These are phyloP conservation scores for Melieria omissa DNA, from an alignment of 2,888 invertebrate genomes.

Conservation along the genomic window DNA sequence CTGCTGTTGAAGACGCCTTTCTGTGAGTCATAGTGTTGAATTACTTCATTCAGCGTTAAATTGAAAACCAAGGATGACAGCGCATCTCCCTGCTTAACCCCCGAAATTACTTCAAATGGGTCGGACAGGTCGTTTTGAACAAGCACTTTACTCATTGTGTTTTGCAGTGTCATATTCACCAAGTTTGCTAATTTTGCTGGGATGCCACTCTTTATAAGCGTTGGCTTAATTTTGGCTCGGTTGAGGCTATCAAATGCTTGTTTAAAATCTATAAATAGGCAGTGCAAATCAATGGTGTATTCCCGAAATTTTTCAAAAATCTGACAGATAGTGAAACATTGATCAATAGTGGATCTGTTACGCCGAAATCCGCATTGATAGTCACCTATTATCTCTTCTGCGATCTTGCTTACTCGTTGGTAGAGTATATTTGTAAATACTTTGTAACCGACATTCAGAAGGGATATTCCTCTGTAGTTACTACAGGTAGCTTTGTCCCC, in stretches of 20 bases:
- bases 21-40: neutral
- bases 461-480: slow-evolving; percentile 19
- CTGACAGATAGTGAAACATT: slow-evolving; percentile 23
- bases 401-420: slow-evolving; percentile 18
- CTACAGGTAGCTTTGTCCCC: neutral
- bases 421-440: slow-evolving; percentile 26
- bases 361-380: slow-evolving; percentile 25
- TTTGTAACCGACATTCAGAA: slow-evolving; percentile 24
- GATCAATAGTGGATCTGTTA: slow-evolving; percentile 26
- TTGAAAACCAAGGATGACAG: slow-evolving; percentile 13
- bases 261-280: slow-evolving; percentile 21
- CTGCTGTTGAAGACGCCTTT: slow-evolving; percentile 2
- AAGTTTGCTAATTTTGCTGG: slow-evolving; percentile 14
- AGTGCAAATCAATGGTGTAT: slow-evolving; percentile 13
- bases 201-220: slow-evolving; percentile 16
- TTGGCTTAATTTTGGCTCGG: neutral
- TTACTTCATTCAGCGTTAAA: slow-evolving; percentile 4
- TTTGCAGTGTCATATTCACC: slow-evolving; percentile 16
- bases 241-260: slow-evolving; percentile 17
- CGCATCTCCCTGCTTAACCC: slow-evolving; percentile 18
- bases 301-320: slow-evolving; percentile 16
- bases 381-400: slow-evolving; percentile 23
- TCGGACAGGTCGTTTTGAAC: slow-evolving; percentile 7
- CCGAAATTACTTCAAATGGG: slow-evolving; percentile 17
- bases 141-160: slow-evolving; percentile 16